These are phyloP conservation scores for Elaphurus davidianus DNA, from an alignment of 2,113 vertebrate species.

Conservation along the genomic window DNA sequence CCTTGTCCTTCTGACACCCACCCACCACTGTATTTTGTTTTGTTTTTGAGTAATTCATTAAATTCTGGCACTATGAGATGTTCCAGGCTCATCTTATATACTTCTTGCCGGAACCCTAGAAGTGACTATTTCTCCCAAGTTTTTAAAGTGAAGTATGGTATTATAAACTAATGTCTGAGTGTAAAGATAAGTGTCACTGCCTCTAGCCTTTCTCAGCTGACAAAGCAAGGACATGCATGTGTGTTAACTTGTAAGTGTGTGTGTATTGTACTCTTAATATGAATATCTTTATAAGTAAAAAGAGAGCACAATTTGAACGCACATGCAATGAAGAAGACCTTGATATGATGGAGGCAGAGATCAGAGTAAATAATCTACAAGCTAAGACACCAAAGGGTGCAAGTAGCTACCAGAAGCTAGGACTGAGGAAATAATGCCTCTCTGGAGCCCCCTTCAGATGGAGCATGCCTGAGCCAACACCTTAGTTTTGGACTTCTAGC, in stretches of 20 bases:
- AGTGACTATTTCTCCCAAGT: not conserved
- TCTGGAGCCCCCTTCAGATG: rapidly evolving
- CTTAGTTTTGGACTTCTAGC: not conserved
- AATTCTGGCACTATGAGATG: not conserved
- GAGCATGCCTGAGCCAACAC: not conserved
- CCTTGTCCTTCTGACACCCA: too few relatives aligned
- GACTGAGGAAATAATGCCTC: not conserved
- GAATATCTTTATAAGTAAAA: not conserved
- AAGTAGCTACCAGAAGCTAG: not conserved
- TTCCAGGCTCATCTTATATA: not conserved
- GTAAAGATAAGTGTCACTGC: not conserved
- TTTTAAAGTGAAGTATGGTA: not conserved
- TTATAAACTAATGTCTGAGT: not conserved
- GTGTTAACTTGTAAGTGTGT: not conserved
- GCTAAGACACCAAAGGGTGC: not conserved
- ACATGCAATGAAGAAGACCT: not conserved
- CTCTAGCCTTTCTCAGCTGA: not conserved
- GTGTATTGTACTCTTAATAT: not conserved
- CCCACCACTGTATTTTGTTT: not conserved
- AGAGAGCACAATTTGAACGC: not conserved
- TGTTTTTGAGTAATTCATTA: not conserved
- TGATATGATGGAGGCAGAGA: not conserved
- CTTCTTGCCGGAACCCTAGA: not conserved
- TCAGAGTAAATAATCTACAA: not conserved
- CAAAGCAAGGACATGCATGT: not conserved